These are phyloP conservation scores for Karalla daura DNA, from an alignment of 2,797 vertebrate species.

Conservation along the genomic window DNA sequence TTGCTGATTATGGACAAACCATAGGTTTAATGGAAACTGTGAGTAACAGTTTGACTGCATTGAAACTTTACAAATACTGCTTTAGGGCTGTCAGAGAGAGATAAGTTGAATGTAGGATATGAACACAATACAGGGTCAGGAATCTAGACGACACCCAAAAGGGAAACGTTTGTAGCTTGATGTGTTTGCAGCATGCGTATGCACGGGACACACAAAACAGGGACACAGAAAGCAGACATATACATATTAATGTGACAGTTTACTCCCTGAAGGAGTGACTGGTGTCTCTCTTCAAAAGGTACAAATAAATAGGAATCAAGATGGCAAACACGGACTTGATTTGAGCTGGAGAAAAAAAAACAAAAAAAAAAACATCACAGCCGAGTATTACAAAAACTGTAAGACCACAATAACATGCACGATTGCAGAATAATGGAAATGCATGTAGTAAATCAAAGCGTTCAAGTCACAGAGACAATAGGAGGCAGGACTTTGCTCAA, in stretches of 20 bases:
- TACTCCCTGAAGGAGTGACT: not conserved
- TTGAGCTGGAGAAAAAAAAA: slow-evolving; percentile 21
- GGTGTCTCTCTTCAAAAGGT: slow-evolving; percentile 13
- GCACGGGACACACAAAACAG: not conserved
- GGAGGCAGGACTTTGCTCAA: slow-evolving; percentile 39
- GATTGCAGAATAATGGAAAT: slow-evolving; percentile 37
- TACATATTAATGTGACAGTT: slow-evolving; percentile 6
- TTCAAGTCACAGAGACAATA: slow-evolving; percentile 8
- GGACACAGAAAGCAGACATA: not conserved
- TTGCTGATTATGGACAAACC: no score
- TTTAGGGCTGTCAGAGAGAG: no score
- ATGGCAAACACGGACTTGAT: slow-evolving; percentile 33
- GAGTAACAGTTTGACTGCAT: no score
- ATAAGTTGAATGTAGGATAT: no score
- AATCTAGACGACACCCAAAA: not conserved
- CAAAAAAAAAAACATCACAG: slow-evolving; percentile 27
- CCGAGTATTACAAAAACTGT: slow-evolving; percentile 7
- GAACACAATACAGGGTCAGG: no score
- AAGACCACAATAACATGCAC: slow-evolving; percentile 17
- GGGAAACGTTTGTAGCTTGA: not conserved
- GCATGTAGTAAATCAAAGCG: slow-evolving; percentile 43
- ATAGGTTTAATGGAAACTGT: no score
- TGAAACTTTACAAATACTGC: no score
- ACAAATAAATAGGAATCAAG: slow-evolving; percentile 23
- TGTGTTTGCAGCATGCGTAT: slow-evolving; percentile 21